A percentile compares a stretch with the other conserved stretches of the same genome.
Evolutionary conservation across 2,888 invertebrate species (phyloP).

Genomic region (Conus canariensis): DNA sequence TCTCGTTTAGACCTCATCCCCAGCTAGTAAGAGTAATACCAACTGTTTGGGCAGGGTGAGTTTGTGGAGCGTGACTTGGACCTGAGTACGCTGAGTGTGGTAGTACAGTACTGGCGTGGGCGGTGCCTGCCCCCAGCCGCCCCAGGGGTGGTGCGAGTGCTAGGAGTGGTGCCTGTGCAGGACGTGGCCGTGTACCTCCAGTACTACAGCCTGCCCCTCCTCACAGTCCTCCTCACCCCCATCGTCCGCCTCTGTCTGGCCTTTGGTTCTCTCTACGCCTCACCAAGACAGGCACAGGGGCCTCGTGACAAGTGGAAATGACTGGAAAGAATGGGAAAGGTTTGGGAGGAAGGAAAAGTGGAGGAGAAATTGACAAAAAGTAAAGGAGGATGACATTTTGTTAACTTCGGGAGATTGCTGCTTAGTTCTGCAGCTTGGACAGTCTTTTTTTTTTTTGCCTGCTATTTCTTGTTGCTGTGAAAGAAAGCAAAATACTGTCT

Average conservation of each 20-base stretch:
- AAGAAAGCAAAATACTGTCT: no score
- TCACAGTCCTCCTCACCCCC: constrained; percentile 72
- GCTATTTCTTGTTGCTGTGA: no score
- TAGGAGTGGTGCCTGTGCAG: constrained; percentile 68
- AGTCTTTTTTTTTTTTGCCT: no score
- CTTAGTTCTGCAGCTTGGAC: no score
- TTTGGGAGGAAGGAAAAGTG: not conserved
- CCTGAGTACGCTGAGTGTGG: constrained; percentile 56
- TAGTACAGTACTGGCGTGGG: constrained; percentile 71
- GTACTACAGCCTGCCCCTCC: constrained; percentile 74
- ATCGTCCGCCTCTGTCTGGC: constrained; percentile 68
- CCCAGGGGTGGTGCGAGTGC: constrained; percentile 64
- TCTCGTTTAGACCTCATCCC: no score
- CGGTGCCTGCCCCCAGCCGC: constrained; percentile 69
- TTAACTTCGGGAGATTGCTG: no score
- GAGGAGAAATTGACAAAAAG: not conserved
- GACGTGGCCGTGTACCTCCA: constrained; percentile 74
- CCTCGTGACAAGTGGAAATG: constrained; percentile 6
- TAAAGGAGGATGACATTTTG: no score
- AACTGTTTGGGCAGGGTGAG: constrained; percentile 60
- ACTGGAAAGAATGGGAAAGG: not conserved
- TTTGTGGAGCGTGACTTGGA: constrained; percentile 63
- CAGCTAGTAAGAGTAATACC: no score
- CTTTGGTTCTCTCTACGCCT: constrained; percentile 63
- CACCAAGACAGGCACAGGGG: not conserved